Conservation (phyloP, 2,888 invertebrate species). For the Sphaerophoria rueppellii region DNA sequence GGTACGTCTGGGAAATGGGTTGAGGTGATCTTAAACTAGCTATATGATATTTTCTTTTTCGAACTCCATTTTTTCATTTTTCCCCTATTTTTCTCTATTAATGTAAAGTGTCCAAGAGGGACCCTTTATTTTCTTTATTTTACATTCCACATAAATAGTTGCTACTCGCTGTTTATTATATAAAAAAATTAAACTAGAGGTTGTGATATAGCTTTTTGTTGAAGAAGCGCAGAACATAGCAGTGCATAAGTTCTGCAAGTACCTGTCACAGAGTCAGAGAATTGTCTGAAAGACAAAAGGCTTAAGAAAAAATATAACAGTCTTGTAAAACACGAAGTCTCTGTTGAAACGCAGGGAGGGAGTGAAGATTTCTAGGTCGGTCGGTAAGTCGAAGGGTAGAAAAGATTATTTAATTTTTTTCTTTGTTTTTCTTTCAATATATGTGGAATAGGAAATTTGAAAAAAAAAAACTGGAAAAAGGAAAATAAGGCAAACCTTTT, state of each 20-base stretch:
- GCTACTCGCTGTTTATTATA: conserved; percentile 65
- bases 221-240: conserved; percentile 24
- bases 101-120: conserved; percentile 48
- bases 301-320: conserved; percentile 26
- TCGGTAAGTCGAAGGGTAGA: conserved; percentile 37
- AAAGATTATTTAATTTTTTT: conserved; percentile 27
- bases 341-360: conserved; percentile 37
- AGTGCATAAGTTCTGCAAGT: conserved; percentile 54
- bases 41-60: conserved; percentile 37
- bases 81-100: conserved; percentile 31
- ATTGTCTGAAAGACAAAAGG: conserved; percentile 49
- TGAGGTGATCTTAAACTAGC: conserved; percentile 35
- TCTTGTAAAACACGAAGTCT: conserved; percentile 54
- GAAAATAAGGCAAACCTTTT: conserved; percentile 59
- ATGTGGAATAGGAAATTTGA: conserved; percentile 67
- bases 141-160: conserved; percentile 60
- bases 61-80: neutral
- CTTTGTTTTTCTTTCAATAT: conserved; percentile 13
- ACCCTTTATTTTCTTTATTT: conserved; percentile 52
- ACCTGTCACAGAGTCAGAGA: conserved; percentile 59
- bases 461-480: conserved; percentile 47
- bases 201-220: conserved; percentile 26
- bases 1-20: conserved; percentile 27
- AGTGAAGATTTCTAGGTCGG: neutral
- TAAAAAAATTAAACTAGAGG: conserved; percentile 28